These are phyloP conservation scores for Leucoraja erinaceus DNA, from an alignment of 2,113 vertebrate species.

Conservation along the genomic window DNA sequence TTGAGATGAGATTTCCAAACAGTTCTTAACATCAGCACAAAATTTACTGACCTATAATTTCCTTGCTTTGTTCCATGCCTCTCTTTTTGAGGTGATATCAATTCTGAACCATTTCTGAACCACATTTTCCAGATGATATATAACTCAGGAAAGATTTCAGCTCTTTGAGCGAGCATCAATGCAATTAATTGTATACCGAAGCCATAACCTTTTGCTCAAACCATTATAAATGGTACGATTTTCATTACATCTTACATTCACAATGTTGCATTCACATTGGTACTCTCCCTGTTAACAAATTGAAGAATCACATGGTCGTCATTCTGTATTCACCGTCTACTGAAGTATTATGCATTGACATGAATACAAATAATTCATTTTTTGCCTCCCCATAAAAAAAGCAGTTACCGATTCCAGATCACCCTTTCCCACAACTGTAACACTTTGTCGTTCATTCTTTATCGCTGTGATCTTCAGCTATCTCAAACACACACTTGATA, in stretches of 20 bases:
- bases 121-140: neutral
- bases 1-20: neutral
- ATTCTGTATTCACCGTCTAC: neutral
- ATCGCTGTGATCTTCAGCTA: neutral
- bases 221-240: neutral
- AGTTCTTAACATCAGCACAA: neutral
- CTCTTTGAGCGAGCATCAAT: neutral
- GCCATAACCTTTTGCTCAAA: neutral
- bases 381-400: neutral
- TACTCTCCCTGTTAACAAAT: neutral
- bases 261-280: neutral
- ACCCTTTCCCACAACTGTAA: neutral
- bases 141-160: too few relatives aligned
- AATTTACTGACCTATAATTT: neutral
- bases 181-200: neutral
- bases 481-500: neutral
- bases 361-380: neutral
- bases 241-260: neutral
- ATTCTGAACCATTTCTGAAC: neutral
- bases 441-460: neutral
- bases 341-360: neutral
- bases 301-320: neutral
- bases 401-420: neutral
- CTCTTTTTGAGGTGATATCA: neutral
- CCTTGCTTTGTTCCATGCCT: neutral